phyloP scores from a whole-genome alignment of 2,113 vertebrate species.

The zebrafish (Danio rerio) region GRCz12tu NC_133199.1:4764501-4765000 shows the following conservation, averaged over 20 bases:
- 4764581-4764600: constrained; percentile 55
- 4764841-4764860: constrained; percentile 81
- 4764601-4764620: constrained; percentile 42
- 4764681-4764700: not conserved
- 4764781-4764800: constrained; percentile 44
- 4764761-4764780: constrained; percentile 35
- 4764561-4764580: constrained; percentile 55
- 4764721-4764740: constrained; percentile 40
- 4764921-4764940: constrained; percentile 60
- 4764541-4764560: constrained; percentile 57
- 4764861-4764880: constrained; percentile 73
- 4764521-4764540: constrained; percentile 60
- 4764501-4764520: not conserved
- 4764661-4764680: not conserved
- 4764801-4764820: constrained; percentile 68
- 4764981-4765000: constrained; percentile 68
- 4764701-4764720: constrained; percentile 40
- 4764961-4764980: constrained; percentile 70
- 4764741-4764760: constrained; percentile 20
- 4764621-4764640: constrained; percentile 47
- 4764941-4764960: constrained; percentile 62
- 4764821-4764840: constrained; percentile 69
- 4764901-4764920: constrained; percentile 65
- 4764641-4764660: constrained; percentile 35
- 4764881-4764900: constrained; percentile 80